phyloP scores from a whole-genome alignment of 30 jellyfish, hydroid and myxozoan genomes.

The Chironex yamaguchii region DNA sequence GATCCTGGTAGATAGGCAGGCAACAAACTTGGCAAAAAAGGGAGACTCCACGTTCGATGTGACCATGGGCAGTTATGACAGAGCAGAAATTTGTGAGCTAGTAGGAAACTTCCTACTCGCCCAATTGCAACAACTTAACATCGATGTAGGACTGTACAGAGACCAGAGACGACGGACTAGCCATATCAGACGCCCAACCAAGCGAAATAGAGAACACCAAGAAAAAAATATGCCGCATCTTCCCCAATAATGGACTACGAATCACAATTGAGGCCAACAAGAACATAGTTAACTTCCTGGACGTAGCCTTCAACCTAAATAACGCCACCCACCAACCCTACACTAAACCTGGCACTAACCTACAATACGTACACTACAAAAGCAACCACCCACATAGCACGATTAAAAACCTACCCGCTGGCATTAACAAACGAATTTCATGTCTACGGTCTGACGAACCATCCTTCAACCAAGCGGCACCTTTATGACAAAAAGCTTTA shows the following conservation, averaged over 20 bases:
- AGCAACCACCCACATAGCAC: constrained; percentile 59
- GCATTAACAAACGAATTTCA: no score
- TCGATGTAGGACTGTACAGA: constrained; percentile 47
- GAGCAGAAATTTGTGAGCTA: constrained; percentile 63
- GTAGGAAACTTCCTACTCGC: constrained; percentile 35
- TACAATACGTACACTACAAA: no score
- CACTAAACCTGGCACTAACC: no score
- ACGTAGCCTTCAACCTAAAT: constrained; percentile 50
- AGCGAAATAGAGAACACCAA: constrained; percentile 65
- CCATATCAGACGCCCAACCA: constrained; percentile 71
- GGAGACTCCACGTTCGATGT: constrained; percentile 62
- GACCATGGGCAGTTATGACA: constrained; percentile 62
- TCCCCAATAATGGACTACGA: constrained; percentile 44
- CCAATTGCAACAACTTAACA: constrained; percentile 5
- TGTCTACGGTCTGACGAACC: no score
- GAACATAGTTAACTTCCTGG: constrained; percentile 62
- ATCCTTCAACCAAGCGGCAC: no score
- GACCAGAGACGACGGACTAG: constrained; percentile 68
- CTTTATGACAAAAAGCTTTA: no score
- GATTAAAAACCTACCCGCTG: constrained; percentile 61
- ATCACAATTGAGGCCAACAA: constrained; percentile 63
- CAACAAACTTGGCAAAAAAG: constrained; percentile 7
- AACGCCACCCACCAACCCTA: no score
- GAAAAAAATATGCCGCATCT: constrained; percentile 21
- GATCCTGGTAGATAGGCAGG: no score